phyloP scores from a whole-genome alignment of 2,888 invertebrate genomes.

The Diabrotica balteata region DNA sequence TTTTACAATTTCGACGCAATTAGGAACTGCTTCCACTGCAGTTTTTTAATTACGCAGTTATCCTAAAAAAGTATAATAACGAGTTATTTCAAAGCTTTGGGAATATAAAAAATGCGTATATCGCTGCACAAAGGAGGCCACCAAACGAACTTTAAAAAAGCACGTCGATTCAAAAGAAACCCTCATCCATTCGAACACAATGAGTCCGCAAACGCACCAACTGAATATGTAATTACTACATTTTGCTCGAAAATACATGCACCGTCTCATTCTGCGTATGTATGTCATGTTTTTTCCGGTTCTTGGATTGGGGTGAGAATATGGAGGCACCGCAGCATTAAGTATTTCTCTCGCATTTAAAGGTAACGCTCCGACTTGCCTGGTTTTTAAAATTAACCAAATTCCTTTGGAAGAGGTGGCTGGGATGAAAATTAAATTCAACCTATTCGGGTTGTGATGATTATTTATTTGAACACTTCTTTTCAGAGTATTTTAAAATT shows the following conservation, averaged over 20 bases:
- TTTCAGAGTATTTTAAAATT: no score
- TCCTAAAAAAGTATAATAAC: conserved; percentile 18
- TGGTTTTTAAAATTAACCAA: no score
- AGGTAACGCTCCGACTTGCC: conserved; percentile 10
- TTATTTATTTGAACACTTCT: no score
- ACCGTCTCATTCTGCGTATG: conserved; percentile 34
- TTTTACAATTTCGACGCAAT: no score
- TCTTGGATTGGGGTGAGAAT: conserved; percentile 31
- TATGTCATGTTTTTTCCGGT: conserved; percentile 39
- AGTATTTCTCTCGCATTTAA: neutral
- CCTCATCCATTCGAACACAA: conserved; percentile 27
- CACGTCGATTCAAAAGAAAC: conserved; percentile 31
- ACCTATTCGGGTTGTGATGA: no score
- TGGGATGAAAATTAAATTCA: no score
- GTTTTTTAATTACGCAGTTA: conserved; percentile 11
- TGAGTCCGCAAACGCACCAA: conserved; percentile 31
- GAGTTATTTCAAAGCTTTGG: conserved; percentile 18
- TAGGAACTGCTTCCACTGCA: no score
- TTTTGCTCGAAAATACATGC: conserved; percentile 32
- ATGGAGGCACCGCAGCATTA: conserved; percentile 4
- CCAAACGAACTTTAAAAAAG: conserved; percentile 28
- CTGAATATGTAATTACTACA: conserved; percentile 35
- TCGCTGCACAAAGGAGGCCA: conserved; percentile 20
- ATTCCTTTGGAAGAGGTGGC: no score
- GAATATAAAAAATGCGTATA: conserved; percentile 26